Conservation (phyloP, 2,113 vertebrate species). For the Delphinus delphis region DNA sequence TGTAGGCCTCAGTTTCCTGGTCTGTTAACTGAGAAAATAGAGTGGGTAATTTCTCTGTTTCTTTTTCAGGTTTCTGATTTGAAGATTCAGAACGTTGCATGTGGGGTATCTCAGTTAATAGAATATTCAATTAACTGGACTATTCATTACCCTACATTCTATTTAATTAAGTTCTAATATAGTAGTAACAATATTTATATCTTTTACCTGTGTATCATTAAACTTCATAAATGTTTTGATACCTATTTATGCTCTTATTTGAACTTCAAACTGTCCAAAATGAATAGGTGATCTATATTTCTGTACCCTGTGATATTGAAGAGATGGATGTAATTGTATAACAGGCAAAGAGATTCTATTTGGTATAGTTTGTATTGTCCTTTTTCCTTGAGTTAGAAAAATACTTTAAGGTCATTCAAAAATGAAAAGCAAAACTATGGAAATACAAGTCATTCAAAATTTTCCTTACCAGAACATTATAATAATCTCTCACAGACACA, state of each 20-base stretch:
- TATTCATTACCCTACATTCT: background rate
- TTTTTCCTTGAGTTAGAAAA: background rate
- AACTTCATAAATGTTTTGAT: background rate
- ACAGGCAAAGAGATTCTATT: background rate
- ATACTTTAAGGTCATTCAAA: background rate
- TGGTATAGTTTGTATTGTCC: background rate
- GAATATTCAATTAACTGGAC: background rate
- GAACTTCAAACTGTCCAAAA: background rate
- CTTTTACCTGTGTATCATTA: background rate
- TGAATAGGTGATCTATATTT: background rate
- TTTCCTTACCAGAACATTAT: background rate
- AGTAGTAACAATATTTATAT: background rate
- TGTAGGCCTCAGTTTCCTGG: background rate
- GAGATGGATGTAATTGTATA: background rate
- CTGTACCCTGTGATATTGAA: background rate
- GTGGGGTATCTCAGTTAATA: background rate
- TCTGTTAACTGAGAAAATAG: background rate
- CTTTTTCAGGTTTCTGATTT: background rate
- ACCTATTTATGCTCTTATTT: background rate
- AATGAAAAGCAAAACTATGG: background rate
- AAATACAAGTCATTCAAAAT: background rate
- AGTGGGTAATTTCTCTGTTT: background rate
- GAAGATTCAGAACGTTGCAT: background rate
- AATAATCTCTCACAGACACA: background rate
- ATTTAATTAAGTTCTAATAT: background rate